phyloP scores from a whole-genome alignment of 2,797 vertebrate genomes.

The Hipposideros larvatus region DNA sequence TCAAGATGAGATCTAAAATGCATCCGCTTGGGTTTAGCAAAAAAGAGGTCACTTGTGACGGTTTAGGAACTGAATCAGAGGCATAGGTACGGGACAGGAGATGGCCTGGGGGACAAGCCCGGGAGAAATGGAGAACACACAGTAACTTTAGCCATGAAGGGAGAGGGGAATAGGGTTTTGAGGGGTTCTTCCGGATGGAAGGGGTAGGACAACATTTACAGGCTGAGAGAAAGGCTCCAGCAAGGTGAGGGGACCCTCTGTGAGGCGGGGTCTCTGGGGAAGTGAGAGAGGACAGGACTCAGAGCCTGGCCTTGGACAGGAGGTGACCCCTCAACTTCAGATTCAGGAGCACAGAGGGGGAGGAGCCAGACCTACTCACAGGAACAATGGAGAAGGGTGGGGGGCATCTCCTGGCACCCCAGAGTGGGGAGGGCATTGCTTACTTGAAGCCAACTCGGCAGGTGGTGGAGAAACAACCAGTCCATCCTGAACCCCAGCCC shows the following conservation, averaged over 20 bases:
- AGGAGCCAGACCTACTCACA: not conserved
- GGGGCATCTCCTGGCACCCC: not conserved
- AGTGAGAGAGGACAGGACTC: not conserved
- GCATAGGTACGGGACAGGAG: not conserved
- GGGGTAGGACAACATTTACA: not conserved
- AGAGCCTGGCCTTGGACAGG: not conserved
- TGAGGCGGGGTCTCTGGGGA: not conserved
- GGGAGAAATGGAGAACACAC: not conserved
- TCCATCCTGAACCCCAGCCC: not conserved
- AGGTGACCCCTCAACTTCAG: not conserved
- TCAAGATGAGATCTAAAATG: not conserved
- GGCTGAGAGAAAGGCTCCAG: not conserved
- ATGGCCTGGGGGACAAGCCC: not conserved
- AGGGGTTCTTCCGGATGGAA: not conserved
- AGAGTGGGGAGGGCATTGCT: not conserved
- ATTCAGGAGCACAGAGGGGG: not conserved
- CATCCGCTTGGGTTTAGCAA: not conserved
- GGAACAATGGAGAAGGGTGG: not conserved
- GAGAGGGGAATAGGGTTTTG: accelerated
- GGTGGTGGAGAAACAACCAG: not conserved
- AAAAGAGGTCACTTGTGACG: not conserved
- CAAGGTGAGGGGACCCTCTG: not conserved
- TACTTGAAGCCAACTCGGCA: not conserved
- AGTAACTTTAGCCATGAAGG: not conserved
- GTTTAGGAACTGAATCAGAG: not conserved